These are phyloP conservation scores for Ommatoiulus sabulosus DNA, from an alignment of 2,888 invertebrate species.

Conservation along the genomic window DNA sequence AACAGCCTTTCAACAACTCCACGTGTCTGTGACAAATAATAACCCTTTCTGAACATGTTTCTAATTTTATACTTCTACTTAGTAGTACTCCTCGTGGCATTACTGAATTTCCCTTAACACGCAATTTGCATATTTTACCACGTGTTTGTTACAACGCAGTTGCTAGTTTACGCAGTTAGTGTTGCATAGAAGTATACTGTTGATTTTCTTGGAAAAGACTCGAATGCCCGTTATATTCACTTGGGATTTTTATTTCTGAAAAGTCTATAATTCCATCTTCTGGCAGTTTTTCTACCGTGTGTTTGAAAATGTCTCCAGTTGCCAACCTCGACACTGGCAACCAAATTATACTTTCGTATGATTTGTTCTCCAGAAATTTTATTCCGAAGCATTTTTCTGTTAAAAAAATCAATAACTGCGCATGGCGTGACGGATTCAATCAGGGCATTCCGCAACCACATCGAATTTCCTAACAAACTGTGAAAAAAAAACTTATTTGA, in stretches of 20 bases:
- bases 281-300: neutral
- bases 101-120: too few species aligned
- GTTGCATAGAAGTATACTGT: neutral
- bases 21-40: too few species aligned
- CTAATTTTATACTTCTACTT: too few species aligned
- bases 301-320: neutral
- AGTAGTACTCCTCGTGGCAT: too few species aligned
- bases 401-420: neutral
- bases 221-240: neutral
- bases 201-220: neutral
- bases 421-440: neutral
- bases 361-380: neutral
- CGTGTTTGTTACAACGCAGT: neutral
- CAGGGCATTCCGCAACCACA: neutral
- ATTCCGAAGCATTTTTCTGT: neutral
- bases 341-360: neutral
- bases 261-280: neutral
- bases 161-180: neutral
- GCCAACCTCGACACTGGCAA: neutral
- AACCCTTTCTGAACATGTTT: too few species aligned
- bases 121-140: neutral
- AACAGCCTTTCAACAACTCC: too few species aligned
- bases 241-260: neutral
- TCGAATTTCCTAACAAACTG: neutral
- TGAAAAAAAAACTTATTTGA: neutral